phyloP scores from a whole-genome alignment of 2,888 invertebrate genomes.

The Furcula furcula region DNA sequence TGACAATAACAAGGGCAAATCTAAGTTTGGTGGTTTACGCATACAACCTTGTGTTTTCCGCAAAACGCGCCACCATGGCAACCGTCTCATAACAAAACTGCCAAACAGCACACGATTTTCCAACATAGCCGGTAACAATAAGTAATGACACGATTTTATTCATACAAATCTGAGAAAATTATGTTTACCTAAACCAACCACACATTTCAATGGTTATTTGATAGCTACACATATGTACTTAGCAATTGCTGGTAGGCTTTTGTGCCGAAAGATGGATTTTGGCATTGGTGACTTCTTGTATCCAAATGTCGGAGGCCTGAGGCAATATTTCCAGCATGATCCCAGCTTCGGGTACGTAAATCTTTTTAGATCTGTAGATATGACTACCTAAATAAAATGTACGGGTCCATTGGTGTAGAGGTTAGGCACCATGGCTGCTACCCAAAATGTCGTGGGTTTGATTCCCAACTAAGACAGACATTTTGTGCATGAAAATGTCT shows the following conservation, averaged over 20 bases:
- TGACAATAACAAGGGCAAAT: slow-evolving; percentile 10
- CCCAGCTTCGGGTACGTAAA: slow-evolving; percentile 60
- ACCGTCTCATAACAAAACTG: slow-evolving; percentile 62
- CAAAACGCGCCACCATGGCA: slow-evolving; percentile 52
- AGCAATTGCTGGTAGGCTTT: slow-evolving; percentile 39
- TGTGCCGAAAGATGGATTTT: slow-evolving; percentile 65
- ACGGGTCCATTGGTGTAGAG: no score
- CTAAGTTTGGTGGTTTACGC: slow-evolving; percentile 21
- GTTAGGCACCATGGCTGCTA: no score
- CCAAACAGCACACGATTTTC: slow-evolving; percentile 59
- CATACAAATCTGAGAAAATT: slow-evolving; percentile 42
- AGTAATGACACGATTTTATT: slow-evolving; percentile 55
- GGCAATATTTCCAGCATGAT: slow-evolving; percentile 61
- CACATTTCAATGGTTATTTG: slow-evolving; percentile 29
- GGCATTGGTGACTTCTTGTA: slow-evolving; percentile 66
- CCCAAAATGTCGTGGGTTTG: no score
- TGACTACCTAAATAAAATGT: no score
- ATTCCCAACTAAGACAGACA: no score
- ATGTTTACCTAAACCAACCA: slow-evolving; percentile 57
- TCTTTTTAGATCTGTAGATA: no score
- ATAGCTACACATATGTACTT: slow-evolving; percentile 40
- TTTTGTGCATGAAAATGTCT: no score
- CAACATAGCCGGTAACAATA: slow-evolving; percentile 38
- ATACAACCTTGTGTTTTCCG: slow-evolving; percentile 54
- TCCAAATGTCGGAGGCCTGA: slow-evolving; percentile 63